These are phyloP conservation scores for Paradoxurus hermaphroditus DNA, from an alignment of 2,113 vertebrate species.

Conservation along the genomic window DNA sequence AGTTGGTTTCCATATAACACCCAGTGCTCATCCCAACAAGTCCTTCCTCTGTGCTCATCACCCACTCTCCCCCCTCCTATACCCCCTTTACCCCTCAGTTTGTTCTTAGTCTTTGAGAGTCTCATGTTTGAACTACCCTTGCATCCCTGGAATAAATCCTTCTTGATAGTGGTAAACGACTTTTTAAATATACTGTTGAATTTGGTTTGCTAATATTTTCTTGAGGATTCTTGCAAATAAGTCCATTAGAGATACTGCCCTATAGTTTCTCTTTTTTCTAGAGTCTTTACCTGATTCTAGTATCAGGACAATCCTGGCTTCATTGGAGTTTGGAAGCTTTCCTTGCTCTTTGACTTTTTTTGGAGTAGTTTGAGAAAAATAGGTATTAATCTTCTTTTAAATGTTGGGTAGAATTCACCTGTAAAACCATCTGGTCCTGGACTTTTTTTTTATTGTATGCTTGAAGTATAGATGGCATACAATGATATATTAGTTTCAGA, in stretches of 20 bases:
- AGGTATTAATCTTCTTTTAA: background rate
- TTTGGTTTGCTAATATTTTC: background rate
- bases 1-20: too few relatives aligned
- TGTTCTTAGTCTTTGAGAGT: too few relatives aligned
- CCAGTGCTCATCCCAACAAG: too few relatives aligned
- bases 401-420: background rate
- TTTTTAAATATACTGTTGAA: background rate
- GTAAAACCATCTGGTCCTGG: background rate
- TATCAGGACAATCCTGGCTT: background rate
- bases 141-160: background rate
- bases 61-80: too few relatives aligned
- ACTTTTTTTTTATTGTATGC: background rate
- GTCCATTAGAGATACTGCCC: background rate
- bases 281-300: background rate
- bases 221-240: background rate
- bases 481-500: background rate
- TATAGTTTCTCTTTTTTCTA: background rate
- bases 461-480: background rate
- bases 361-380: background rate
- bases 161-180: background rate
- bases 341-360: background rate
- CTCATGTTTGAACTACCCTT: background rate
- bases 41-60: too few relatives aligned
- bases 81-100: too few relatives aligned
- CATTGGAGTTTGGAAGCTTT: background rate